Conservation (phyloP, 2,797 vertebrate species). For the Tauraco hartlaubi region DNA sequence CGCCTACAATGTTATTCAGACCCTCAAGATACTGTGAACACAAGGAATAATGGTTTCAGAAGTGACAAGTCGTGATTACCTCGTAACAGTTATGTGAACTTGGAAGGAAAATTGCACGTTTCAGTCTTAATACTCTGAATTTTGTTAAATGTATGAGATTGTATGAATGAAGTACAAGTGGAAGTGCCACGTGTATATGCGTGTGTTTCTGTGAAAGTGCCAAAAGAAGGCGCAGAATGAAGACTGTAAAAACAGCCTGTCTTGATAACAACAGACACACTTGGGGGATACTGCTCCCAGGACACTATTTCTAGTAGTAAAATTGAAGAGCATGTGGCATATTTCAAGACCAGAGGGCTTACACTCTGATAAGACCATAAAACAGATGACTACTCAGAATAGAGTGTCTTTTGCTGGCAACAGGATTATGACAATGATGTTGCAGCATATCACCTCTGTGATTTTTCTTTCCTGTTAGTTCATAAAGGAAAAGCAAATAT, state of each 20-base stretch:
- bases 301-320: not conserved
- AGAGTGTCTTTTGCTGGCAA: not conserved
- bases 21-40: not conserved
- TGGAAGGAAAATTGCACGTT: not conserved
- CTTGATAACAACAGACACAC: not conserved
- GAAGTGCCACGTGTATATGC: rapidly evolving
- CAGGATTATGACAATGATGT: rapidly evolving
- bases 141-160: not conserved
- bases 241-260: not conserved
- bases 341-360: not conserved
- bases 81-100: not conserved
- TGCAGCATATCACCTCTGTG: not conserved
- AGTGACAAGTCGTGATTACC: not conserved
- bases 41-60: not conserved
- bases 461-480: not conserved
- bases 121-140: not conserved
- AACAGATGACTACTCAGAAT: not conserved
- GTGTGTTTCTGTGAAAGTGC: not conserved
- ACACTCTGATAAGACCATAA: not conserved
- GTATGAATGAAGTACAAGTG: not conserved
- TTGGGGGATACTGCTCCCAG: not conserved
- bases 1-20: not conserved
- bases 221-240: not conserved
- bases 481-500: not conserved
- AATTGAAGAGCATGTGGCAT: not conserved